phyloP scores from a whole-genome alignment of 1,140 invertebrate species.

The Achroia grisella region DNA sequence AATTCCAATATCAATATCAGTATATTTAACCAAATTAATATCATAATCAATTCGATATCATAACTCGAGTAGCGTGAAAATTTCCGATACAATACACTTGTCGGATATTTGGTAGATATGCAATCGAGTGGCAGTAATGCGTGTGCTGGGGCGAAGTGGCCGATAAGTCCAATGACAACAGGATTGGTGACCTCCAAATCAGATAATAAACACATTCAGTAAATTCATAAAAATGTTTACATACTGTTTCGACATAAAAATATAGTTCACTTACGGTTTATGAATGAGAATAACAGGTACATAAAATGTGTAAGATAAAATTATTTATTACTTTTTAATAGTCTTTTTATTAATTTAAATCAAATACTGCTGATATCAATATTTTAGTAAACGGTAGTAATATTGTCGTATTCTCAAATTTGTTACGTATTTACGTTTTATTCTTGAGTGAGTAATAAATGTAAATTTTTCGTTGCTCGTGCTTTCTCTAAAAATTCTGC shows the following conservation, averaged over 20 bases:
- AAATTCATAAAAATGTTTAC: background rate
- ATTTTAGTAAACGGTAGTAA: too few relatives aligned
- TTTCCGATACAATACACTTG: constrained; percentile 40
- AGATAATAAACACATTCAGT: constrained; percentile 20
- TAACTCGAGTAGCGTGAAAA: constrained; percentile 32
- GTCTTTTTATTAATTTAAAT: too few relatives aligned
- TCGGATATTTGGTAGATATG: background rate
- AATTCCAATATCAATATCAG: too few relatives aligned
- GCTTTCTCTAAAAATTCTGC: too few relatives aligned
- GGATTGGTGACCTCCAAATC: constrained; percentile 33
- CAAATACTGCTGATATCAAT: too few relatives aligned
- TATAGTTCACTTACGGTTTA: background rate
- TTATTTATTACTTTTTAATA: too few relatives aligned
- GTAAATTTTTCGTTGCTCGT: too few relatives aligned
- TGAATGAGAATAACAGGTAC: too few relatives aligned
- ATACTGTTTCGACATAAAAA: background rate
- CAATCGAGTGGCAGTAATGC: constrained; percentile 25
- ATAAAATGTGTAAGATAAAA: too few relatives aligned
- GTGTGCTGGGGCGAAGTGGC: constrained; percentile 21
- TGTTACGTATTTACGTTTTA: too few relatives aligned
- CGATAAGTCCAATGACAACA: constrained; percentile 32
- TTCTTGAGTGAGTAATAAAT: too few relatives aligned
- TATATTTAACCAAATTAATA: background rate
- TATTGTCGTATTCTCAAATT: too few relatives aligned
- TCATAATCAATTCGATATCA: constrained; percentile 12